These are phyloP conservation scores for Elysia chlorotica DNA, from an alignment of 1,140 invertebrate species.

Conservation along the genomic window DNA sequence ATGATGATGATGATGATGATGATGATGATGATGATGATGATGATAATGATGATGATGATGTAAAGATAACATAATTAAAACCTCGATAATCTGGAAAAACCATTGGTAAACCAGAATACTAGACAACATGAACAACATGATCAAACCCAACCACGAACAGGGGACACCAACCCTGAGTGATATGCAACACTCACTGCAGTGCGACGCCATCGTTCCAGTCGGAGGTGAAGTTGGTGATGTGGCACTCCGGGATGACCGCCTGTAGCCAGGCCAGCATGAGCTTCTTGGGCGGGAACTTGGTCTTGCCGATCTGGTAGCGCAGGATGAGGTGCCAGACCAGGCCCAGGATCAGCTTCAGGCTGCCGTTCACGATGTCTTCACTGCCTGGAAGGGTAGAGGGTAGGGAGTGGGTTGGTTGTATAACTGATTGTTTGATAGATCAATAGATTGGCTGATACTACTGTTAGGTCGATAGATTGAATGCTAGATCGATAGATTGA, in stretches of 20 bases:
- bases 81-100: not conserved
- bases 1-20: not conserved
- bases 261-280: constrained; percentile 97
- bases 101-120: not conserved
- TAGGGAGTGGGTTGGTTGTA: not conserved
- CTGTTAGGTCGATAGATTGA: not conserved
- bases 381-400: constrained; percentile 74
- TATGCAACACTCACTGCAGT: constrained; percentile 58
- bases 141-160: not conserved
- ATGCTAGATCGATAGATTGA: not conserved
- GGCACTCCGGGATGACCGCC: constrained; percentile 89
- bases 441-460: not conserved
- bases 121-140: not conserved
- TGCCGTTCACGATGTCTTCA: constrained; percentile 97
- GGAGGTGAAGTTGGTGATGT: constrained; percentile 91
- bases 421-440: not conserved
- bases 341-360: constrained; percentile 93
- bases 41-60: not conserved
- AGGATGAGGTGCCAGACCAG: constrained; percentile 99
- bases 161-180: not conserved
- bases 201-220: constrained; percentile 95
- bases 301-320: constrained; percentile 90
- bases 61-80: not conserved
- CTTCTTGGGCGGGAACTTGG: constrained; percentile 95
- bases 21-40: not conserved